Conservation (phyloP, 2,113 vertebrate species). For the Xiphophorus maculatus region DNA sequence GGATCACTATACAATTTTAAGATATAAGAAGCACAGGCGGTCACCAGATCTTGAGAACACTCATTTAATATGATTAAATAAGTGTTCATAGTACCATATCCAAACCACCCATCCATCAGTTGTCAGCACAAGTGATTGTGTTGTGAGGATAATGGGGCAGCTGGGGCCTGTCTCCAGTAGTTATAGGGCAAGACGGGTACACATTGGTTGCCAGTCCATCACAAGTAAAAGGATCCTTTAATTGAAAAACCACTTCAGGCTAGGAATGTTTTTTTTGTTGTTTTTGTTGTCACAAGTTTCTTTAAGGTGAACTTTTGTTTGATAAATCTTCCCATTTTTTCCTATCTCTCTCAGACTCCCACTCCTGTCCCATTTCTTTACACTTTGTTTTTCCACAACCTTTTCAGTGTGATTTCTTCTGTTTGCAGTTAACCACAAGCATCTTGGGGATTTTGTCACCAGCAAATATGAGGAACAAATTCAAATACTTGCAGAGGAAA, state of each 20-base stretch:
- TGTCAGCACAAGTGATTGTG: no score
- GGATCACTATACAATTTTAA: constrained; percentile 46
- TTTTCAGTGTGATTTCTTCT: constrained; percentile 1
- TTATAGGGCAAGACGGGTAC: no score
- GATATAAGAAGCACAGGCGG: constrained; percentile 43
- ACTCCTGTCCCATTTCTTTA: constrained; percentile 35
- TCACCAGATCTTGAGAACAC: constrained; percentile 26
- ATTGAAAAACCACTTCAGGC: constrained; percentile 40
- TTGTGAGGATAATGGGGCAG: no score
- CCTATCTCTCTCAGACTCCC: constrained; percentile 27
- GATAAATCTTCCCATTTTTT: constrained; percentile 36
- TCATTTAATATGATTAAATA: constrained; percentile 44
- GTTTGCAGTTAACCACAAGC: constrained; percentile 54
- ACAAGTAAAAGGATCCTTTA: constrained; percentile 24
- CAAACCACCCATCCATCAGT: no score
- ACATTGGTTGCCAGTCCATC: no score
- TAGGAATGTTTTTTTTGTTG: constrained; percentile 31
- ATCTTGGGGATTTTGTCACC: constrained; percentile 30
- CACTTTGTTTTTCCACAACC: constrained; percentile 7
- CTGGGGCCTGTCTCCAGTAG: no score
- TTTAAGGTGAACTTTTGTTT: constrained; percentile 32
- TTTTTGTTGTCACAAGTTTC: constrained; percentile 8
- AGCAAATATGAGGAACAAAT: constrained; percentile 38
- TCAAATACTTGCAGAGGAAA: constrained; percentile 27
- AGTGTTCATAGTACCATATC: constrained; percentile 22